phyloP scores from a whole-genome alignment of 2,797 vertebrate genomes.

The Smutsia temminckii region DNA sequence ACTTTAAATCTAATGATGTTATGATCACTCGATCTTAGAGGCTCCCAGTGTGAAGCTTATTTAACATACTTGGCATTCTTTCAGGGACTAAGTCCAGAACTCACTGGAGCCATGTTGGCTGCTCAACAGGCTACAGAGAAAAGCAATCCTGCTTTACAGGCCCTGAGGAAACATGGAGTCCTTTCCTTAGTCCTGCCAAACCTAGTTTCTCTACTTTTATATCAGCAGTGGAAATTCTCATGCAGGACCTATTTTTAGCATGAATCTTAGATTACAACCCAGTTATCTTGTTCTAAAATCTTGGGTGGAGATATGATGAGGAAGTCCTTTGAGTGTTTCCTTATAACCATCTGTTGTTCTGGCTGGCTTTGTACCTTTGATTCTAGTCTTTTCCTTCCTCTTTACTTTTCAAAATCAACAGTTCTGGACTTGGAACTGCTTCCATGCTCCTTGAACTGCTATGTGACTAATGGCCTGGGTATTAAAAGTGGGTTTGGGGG shows the following conservation, averaged over 20 bases:
- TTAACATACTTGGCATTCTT: constrained; percentile 67
- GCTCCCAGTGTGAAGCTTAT: constrained; percentile 62
- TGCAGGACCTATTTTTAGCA: constrained; percentile 57
- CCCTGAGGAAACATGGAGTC: not conserved
- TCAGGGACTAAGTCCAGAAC: constrained; percentile 69
- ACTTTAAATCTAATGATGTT: constrained; percentile 74
- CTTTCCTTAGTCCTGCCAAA: constrained; percentile 46
- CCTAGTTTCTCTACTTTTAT: constrained; percentile 46
- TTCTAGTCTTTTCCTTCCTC: not conserved
- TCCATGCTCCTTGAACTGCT: not conserved
- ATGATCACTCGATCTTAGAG: constrained; percentile 66
- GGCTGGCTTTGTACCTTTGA: not conserved
- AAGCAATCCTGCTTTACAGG: constrained; percentile 12
- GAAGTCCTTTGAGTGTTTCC: constrained; percentile 27
- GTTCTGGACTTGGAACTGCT: not conserved
- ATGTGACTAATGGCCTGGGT: not conserved
- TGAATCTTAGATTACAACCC: constrained; percentile 15
- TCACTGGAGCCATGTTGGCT: constrained; percentile 39
- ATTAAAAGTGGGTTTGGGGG: not conserved
- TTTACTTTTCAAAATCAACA: not conserved
- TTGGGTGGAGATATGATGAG: constrained; percentile 46
- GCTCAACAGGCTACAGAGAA: constrained; percentile 54
- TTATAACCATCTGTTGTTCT: constrained; percentile 53
- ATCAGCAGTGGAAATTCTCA: constrained; percentile 20
- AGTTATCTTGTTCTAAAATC: constrained; percentile 56